Percentiles rank a stretch among this genome's conserved stretches.
These are phyloP conservation scores for Archilochus colubris DNA, from an alignment of 2,113 vertebrate genomes.

Conservation along the genomic window DNA sequence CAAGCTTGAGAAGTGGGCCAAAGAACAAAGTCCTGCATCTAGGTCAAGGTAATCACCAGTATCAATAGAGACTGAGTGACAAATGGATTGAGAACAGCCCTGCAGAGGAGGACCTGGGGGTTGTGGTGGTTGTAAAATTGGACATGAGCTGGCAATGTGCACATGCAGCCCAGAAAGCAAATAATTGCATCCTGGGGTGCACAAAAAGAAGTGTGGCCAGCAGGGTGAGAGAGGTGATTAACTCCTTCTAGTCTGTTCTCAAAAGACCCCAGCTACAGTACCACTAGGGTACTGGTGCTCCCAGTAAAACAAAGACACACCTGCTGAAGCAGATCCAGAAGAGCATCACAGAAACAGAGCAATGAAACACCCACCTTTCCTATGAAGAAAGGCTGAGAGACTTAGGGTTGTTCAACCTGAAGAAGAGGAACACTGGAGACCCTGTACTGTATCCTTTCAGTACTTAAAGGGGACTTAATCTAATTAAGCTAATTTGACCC, in stretches of 20 bases:
- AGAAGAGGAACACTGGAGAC: too few relatives aligned
- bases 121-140: neutral
- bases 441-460: too few relatives aligned
- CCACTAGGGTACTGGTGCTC: fast-evolving
- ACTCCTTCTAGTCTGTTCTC: fast-evolving
- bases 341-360: too few relatives aligned
- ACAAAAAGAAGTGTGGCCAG: neutral
- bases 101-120: neutral
- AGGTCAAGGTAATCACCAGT: neutral
- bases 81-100: neutral
- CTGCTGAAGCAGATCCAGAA: too few relatives aligned
- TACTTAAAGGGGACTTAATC: too few relatives aligned
- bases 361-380: too few relatives aligned
- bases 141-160: fast-evolving
- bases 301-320: neutral
- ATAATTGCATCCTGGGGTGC: fast-evolving
- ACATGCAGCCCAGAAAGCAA: neutral
- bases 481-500: too few relatives aligned
- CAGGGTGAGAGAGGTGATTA: fast-evolving
- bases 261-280: neutral
- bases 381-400: too few relatives aligned
- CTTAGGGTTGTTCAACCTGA: too few relatives aligned
- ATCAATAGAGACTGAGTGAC: neutral
- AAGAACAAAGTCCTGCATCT: too few relatives aligned
- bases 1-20: neutral